Percentiles rank a stretch among this genome's conserved stretches.
phyloP scores from a whole-genome alignment of 2,113 vertebrate species.

The Tachysurus fulvidraco region DNA sequence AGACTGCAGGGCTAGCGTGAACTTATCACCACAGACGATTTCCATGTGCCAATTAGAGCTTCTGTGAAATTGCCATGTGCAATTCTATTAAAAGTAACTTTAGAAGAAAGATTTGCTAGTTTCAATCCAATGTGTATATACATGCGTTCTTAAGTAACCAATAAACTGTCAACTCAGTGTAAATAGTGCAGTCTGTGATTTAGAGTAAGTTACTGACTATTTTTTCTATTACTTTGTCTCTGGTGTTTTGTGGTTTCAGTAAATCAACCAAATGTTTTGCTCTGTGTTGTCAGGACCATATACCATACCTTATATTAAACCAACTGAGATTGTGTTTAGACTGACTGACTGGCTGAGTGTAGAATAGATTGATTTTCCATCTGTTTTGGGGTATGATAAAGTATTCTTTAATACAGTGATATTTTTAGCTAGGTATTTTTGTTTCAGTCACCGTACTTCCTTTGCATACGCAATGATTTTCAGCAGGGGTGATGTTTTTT shows the following conservation, averaged over 20 bases:
- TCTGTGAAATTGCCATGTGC: background rate
- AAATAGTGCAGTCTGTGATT: background rate
- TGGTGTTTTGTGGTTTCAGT: conserved; percentile 14
- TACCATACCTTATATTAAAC: conserved; percentile 45
- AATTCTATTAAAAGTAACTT: background rate
- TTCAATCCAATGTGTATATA: background rate
- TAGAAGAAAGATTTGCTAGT: background rate
- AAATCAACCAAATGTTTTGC: background rate
- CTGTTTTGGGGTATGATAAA: conserved; percentile 33
- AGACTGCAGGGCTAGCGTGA: background rate
- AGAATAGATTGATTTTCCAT: conserved; percentile 41
- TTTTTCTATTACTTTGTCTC: background rate
- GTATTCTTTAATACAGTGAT: conserved; percentile 52
- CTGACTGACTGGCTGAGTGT: conserved; percentile 20
- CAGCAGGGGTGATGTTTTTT: background rate
- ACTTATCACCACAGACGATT: background rate
- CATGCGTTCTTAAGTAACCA: background rate
- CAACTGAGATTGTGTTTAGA: conserved; percentile 18
- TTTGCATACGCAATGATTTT: conserved; percentile 49
- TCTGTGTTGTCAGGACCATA: background rate
- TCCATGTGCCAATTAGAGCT: background rate
- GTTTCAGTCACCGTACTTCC: conserved; percentile 53
- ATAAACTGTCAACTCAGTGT: background rate
- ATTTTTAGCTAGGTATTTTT: conserved; percentile 62
- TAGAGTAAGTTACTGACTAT: background rate